Evolutionary conservation across 2,797 vertebrate species (phyloP), one percentile per base, ranked within the genome.

Genomic region (Neosilurus mollespiculum): DNA sequence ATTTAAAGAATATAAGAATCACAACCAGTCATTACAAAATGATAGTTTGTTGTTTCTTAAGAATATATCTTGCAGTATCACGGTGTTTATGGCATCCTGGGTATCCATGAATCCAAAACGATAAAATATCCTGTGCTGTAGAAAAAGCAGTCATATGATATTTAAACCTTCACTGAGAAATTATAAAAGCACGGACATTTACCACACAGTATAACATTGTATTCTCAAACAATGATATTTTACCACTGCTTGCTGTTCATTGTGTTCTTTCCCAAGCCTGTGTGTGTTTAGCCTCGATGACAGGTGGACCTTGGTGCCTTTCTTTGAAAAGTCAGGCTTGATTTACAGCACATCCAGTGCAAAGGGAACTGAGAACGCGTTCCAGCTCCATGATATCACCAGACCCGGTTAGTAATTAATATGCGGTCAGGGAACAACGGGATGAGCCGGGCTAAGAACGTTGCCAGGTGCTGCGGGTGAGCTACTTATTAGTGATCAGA

Each of bases 241-340:
- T 76, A 22, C 18, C 16, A 22, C 43, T 26, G 59, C 14, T 51
- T 51, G 77, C n/a, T 26, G 61, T 26, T 62, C 51, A 66, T 22
- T 54, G 26, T 67, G 18, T 22, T n/a, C 26, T 2, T 24, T 15
- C 76, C 62, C 73, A 59, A 59, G 30, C 26, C 16, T 66, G 75
- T 82, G 78, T 43, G 67, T 80, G 70, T 84, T 84, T 76, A 53
- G 62, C 61, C 15, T 54, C 12, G 51, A 58, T 85, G 85, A 87
- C 86, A 87, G 87, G 85, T 87, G 83, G 76, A 85, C 80, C 83
- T 85, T 61, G 1, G 53, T 64, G 84, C 83, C 81, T 83, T 43
- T 66, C 83, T 89, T 86, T 87, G 86, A 87, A 89, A 84, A 75
- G 58, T 78, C 83, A 66, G 78, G 59, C 84, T 86, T 86, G 83